Base-by-base conservation (phyloP, 2,888 invertebrate genomes). In the Cartodere bifasciata region DNA sequence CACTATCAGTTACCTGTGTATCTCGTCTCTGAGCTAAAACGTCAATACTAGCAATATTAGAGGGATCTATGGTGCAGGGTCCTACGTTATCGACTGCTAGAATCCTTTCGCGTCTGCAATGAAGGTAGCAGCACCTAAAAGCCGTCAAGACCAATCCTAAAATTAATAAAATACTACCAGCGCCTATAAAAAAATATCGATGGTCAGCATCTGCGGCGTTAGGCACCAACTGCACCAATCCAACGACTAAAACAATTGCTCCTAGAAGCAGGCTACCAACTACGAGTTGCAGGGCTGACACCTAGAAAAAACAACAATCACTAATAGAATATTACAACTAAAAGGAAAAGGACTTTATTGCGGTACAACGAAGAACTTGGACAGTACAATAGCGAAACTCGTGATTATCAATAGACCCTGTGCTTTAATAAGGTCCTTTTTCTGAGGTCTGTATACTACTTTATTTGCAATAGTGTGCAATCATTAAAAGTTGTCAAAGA, bases 191-290 rank as follows among this genome's bases (percentile, higher is more conserved):
- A 42, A 74, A 70, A 54, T 74, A 78, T 32, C 77, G 72, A 51
- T 80, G 78, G 50, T 77, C 77, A 1, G 77, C 78, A 9, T 79
- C 79, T 49, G 80, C 80, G 1, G 81, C 80, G 9, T 79, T 77
- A 2, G 80, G 80, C 7, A 78, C 78, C 43, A 81, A 62, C 57
- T 81, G 81, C 38, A 81, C 80, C 52, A 81, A 59, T 14, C 81
- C 81, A 43, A 81, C 80, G 37, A 81, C 76, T 49, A 81, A 61
- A 37, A 79, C 69, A 46, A 81, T 77, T 40, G 77, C 75, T 31
- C 81, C 81, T 35, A 82, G 63, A 27, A 82, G 68, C 36, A 81
- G 62, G 9, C 76, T 79, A 11, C 80, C 76, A 39, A 82, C 81
- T 38, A 80, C 71, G 35, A 78, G 69, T 58, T 82, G 79, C 4